Conservation (phyloP, 2,888 invertebrate species). For the Terebella lapidaria region DNA sequence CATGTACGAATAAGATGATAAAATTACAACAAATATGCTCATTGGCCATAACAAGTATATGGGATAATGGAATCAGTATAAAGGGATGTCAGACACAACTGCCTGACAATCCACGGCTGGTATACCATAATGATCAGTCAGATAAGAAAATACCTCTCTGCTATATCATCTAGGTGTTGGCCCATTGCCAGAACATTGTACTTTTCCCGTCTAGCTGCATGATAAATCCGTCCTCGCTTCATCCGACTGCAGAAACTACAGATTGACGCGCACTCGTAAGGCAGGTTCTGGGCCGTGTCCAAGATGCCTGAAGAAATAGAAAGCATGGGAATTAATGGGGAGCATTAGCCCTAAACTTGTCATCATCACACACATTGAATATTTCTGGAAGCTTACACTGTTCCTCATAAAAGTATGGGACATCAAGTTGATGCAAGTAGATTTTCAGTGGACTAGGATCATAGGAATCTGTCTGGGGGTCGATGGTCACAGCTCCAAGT, state of each 20-base stretch:
- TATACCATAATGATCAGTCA: no score
- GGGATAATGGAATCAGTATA: no score
- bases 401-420: slow-evolving; percentile 74
- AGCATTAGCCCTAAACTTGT: background rate
- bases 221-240: slow-evolving; percentile 70
- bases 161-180: slow-evolving; percentile 79
- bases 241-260: slow-evolving; percentile 72
- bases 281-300: slow-evolving; percentile 56
- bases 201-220: slow-evolving; percentile 68
- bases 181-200: slow-evolving; percentile 85
- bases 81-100: no score
- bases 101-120: no score
- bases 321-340: background rate
- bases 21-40: background rate
- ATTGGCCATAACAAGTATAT: background rate
- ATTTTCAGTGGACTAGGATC: slow-evolving; percentile 66
- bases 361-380: background rate
- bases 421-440: slow-evolving; percentile 68
- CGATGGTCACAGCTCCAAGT: slow-evolving; percentile 70
- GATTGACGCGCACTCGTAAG: slow-evolving; percentile 56
- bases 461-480: slow-evolving; percentile 62
- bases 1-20: background rate
- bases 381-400: slow-evolving; percentile 54
- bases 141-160: slow-evolving; percentile 60
- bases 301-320: slow-evolving; percentile 55